Evolutionary conservation across 1,140 invertebrate species (phyloP), one percentile per base, ranked within the genome.

Genomic region (Cydia amplana): DNA sequence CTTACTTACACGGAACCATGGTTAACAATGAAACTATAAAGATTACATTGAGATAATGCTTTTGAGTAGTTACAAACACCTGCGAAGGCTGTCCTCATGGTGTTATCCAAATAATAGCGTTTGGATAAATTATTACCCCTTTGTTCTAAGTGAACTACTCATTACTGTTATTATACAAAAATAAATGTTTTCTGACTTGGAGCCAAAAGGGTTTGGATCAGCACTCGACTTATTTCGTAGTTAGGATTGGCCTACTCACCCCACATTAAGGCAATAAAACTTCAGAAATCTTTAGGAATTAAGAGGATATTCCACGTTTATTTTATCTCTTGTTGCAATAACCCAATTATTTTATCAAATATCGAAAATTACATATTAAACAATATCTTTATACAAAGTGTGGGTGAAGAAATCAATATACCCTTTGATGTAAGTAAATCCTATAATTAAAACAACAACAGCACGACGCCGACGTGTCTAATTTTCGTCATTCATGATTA

Each of bases 11-110:
- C 49, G 49, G 49, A 60, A 60, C 55, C 55, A 23, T 60, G 9
- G 14, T 32, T 67, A 67, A 67, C 64, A 67, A 67, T 67, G 25
- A 67, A 32, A 67, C 23, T 7, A 67, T 67, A 67, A 67, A 67
- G 25, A 67, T 67, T 32, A 28, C 64, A 67, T 36, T 32, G 64
- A 32, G 64, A 67, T 67, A 67, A 28, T 16, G 23, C 3, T 36
- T 67, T 32, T 67, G 16, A 67, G 64, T 65, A 65, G 23, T 23
- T 60, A 60, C 55, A 20, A 60, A 67, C 25, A n/a, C 64, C 16
- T 67, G n/a, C 10, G 28, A 67, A 67, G 64, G 64, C 28, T 36
- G 25, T 67, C 64, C 64, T 67, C 16, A 36, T 32, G 28, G 64
- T 36, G 64, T 23, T 60, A 23, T 67, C 14, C 64, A 67, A 67